Evolutionary conservation across 2,797 vertebrate genomes (phyloP), one percentile per base, ranked within the genome.

Genomic region (Halcyon badia): DNA sequence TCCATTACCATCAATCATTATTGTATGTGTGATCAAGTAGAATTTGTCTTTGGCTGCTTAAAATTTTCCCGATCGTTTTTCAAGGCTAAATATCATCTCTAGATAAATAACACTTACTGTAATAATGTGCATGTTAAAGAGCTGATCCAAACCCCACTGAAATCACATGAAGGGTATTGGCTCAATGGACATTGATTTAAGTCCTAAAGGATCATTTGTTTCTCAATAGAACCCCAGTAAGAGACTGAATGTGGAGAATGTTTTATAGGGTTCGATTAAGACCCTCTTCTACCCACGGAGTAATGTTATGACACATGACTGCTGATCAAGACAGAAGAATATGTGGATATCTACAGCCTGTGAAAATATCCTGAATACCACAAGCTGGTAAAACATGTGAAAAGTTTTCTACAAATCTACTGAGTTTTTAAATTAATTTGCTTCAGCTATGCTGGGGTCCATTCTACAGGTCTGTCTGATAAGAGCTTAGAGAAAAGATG

Each of bases 1-100:
- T 60, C 85, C 81, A 71, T 96, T 97, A 92, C 81, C 88, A 87
- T 97, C 96, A 92, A 90, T 96, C 96, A 90, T 78, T 95, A 87
- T 83, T 87, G 78, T 87, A 42, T 75, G 61, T 85, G 64, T 89
- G 93, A 95, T 95, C 90, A 61, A 75, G 96, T 26, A 92, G 83
- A 85, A 94, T 97, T 90, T 97, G 90, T 96, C 95, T 97, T 87
- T 2, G 71, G 78, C 86, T 93, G 92, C 64, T 97, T 92, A 93
- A 94, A 91, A 80, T 48, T 80, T 95, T 92, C 83, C 49, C 72
- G 81, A 75, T 91, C 6, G 0, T 94, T 95, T 97, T 94, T 91
- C 95, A 95, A 83, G 61, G 68, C 90, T 92, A 89, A 96, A 85
- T 78, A 93, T 92, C 81, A 83, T 89, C 95, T 89, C 86, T 33